Percentiles rank a stretch among this genome's conserved stretches.
Evolutionary conservation across 2,113 vertebrate genomes (phyloP).

Genomic region (Notarius quadriscutis): DNA sequence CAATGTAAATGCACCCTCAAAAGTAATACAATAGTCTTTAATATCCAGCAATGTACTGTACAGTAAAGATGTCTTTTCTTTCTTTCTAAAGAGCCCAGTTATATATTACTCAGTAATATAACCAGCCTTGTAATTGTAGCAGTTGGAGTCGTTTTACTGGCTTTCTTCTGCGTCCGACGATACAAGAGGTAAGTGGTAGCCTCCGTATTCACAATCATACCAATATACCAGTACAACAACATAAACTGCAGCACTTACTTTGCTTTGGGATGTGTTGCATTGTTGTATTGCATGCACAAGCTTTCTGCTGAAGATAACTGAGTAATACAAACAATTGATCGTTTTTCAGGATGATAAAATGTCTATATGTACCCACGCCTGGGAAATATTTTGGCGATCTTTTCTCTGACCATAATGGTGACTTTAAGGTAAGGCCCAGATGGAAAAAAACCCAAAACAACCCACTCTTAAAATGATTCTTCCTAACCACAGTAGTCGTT

Average conservation of each 20-base stretch:
- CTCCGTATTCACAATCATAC: not conserved
- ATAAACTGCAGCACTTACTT: not conserved
- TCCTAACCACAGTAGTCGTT: not conserved
- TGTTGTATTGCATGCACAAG: not conserved
- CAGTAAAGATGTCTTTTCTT: not conserved
- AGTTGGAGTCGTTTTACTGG: not conserved
- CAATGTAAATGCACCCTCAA: not conserved
- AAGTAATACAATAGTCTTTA: not conserved
- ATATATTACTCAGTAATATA: not conserved
- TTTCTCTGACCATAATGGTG: not conserved
- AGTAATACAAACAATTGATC: not conserved
- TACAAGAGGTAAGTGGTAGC: not conserved
- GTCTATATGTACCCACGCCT: not conserved
- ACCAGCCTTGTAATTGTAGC: not conserved
- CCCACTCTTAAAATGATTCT: not conserved
- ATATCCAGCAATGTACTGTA: not conserved
- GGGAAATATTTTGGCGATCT: not conserved
- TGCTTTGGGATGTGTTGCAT: too few relatives aligned
- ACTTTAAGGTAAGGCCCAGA: constrained; percentile 33
- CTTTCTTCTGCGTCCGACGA: not conserved
- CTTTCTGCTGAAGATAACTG: not conserved
- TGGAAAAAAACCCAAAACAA: not conserved
- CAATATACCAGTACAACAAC: not conserved
- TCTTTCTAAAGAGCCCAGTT: not conserved
- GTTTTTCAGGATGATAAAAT: constrained; percentile 19